Percentiles rank a stretch among this genome's conserved stretches.
Evolutionary conservation across 1,140 invertebrate species (phyloP).

Genomic region (Drosophila erecta): DNA sequence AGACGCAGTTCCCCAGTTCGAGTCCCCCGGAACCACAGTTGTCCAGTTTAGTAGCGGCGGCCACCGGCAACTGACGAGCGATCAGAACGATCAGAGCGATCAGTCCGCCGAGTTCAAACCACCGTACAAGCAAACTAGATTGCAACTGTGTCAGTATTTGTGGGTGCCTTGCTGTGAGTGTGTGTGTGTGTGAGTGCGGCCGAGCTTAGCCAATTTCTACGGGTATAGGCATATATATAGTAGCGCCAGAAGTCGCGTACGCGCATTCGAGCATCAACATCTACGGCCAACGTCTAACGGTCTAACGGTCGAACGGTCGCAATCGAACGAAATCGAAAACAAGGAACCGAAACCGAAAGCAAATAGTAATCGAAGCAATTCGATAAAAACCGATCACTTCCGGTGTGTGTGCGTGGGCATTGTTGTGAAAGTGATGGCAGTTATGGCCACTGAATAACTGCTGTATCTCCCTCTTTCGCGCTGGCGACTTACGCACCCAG

Average conservation of each 20-base stretch:
- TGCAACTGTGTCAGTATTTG: slow-evolving; percentile 49
- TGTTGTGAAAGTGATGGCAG: slow-evolving; percentile 21
- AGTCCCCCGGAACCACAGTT: slow-evolving; percentile 36
- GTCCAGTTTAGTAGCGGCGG: slow-evolving; percentile 53
- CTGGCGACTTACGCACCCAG: slow-evolving; percentile 53
- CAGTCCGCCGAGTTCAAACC: slow-evolving; percentile 72
- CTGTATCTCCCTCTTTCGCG: slow-evolving; percentile 28
- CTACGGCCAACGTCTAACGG: slow-evolving; percentile 47
- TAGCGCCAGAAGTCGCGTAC: slow-evolving; percentile 66
- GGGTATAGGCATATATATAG: slow-evolving; percentile 67
- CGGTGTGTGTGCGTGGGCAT: slow-evolving; percentile 46
- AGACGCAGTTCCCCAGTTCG: slow-evolving; percentile 60
- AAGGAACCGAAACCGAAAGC: slow-evolving; percentile 8
- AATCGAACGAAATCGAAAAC: slow-evolving; percentile 40
- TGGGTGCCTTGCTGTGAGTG: slow-evolving; percentile 17
- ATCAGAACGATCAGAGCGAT: slow-evolving; percentile 57
- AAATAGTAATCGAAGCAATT: slow-evolving; percentile 16
- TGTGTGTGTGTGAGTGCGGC: slow-evolving; percentile 18
- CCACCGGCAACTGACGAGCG: slow-evolving; percentile 55
- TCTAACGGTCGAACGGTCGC: slow-evolving; percentile 13
- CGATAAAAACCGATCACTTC: slow-evolving; percentile 50
- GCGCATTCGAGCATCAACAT: slow-evolving; percentile 69
- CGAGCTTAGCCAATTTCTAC: slow-evolving; percentile 61
- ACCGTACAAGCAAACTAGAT: slow-evolving; percentile 73
- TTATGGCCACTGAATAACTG: slow-evolving; percentile 20